Evolutionary conservation across 1,140 invertebrate genomes (phyloP), one percentile per base, ranked within the genome.

Genomic region (Drosophila pallidifrons): DNA sequence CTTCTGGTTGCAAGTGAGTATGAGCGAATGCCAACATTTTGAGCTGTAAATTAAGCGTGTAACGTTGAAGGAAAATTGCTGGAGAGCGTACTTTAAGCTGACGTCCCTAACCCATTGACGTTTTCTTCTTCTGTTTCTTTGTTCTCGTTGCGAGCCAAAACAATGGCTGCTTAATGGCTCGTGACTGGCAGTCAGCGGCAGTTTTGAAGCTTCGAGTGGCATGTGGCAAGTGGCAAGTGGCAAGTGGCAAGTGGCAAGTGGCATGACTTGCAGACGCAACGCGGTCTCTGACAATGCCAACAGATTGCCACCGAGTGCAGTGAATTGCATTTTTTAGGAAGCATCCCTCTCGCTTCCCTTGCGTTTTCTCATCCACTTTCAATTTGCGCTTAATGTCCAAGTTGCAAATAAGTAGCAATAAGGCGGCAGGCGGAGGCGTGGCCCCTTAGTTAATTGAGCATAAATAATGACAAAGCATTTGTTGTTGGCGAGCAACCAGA

Each of bases 81-180:
- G 11, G 32, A 38, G 15, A 11, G 10, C 38, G 15, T 2, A 10
- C 35, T 35, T 35, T 35, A 7, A 43, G 41, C 20, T 5, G 41
- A 35, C 43, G 30, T 10, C 15, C n/a, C 10, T 45, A 28, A 15
- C 1, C 30, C 45, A 59, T 51, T 59, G 55, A 30, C 45, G 35
- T 52, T 52, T 52, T 32, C 32, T 52, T 64, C 20, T 25, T 25
- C 20, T 25, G 20, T 25, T 25, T 25, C 20, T 25, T 52, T 47
- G 7, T 38, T 8, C 35, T 2, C 35, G 28, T 61, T 63, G 25
- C 10, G 10, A 32, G 60, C 28, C 73, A 58, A 83, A 83, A 88
- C 83, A 88, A 88, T 88, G 41, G 73, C 67, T 82, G 83, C 70
- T 58, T 88, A 88, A 88, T 88, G 80, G 85, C 67, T 81, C 71